Evolutionary conservation across 2,888 invertebrate genomes (phyloP), one percentile per base, ranked within the genome.

Genomic region (Panzeria rudis): DNA sequence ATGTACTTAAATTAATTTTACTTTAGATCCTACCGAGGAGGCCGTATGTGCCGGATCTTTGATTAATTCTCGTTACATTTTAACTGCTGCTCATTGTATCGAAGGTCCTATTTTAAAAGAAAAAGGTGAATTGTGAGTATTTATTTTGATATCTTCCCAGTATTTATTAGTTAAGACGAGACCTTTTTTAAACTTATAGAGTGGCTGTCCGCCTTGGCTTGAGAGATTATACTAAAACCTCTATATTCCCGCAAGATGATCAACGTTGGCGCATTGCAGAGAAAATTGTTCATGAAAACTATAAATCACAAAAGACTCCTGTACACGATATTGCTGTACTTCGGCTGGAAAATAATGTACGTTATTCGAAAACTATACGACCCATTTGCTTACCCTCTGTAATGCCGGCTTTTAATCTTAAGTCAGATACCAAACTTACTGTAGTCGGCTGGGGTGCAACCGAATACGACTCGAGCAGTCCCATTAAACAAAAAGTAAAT

Each of bases 281-380:
- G 88, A 91, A 93, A 66, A 95, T 95, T 23, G 92, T 94, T 0
- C 96, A 97, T 89, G 95, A 95, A 86, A 89, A 92, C 0, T 97
- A 96, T 89, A 90, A 92, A 54, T 94, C 95, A 0, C 88, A 89
- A 0, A 93, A 94, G 64, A 88, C 89, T 0, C 95, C 96, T 86
- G 92, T 93, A 64, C 90, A 96, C 89, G 97, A 97, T 89, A 96
- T 97, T 54, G 97, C 96, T 0, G 91, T 97, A 5, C 89, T 97
- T 11, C 93, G 96, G 54, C 92, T 97, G 9, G 89, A 93, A 0
- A 90, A 91, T 0, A 92, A 94, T 44, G 95, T 95, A 0, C 86
- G 89, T 9, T 95, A 93, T 88, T 94, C 92, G 1, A 94, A 94
- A 88, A 95, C 91, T 86, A 92, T 95, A 7, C 91, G 93, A 75